Base-by-base conservation (phyloP, 2,888 invertebrate species). In the Tachina lurida region DNA sequence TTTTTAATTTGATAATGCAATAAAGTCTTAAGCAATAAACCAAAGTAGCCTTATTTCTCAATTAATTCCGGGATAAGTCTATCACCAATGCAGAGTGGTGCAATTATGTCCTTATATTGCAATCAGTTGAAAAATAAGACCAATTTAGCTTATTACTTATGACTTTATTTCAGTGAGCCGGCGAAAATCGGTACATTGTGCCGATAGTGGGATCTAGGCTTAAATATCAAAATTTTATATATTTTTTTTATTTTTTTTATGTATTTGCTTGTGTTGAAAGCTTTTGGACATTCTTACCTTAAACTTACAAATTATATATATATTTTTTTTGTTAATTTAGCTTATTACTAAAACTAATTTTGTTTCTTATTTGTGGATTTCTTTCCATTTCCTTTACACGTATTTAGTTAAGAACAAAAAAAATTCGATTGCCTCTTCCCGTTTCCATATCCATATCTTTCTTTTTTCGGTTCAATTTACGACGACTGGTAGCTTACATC, bases 401-500 rank as follows among this genome's bases (percentile, higher is more conserved):
- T n/a, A 68, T 10, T 22, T 22, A 71, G 45, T 58, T 41, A 54
- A 31, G 31, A 31, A 31, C 31, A 31, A 52, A 76, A 52, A 76
- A 80, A 84, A 84, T 76, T 77, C 74, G 82, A 86, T 83, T 86
- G 86, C 86, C 79, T 76, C 76, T 80, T 79, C 79, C 85, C 84
- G 15, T 77, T 67, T 62, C 58, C 7, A 22, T 49, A 70, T 54
- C 1, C 22, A 19, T 60, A 17, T 41, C 31, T 56, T 7, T 45
- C 12, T 8, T 45, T 49, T 1, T 52, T 1, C 13, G 45, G 12
- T 63, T 15, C 22, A 43, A 54, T 39, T 45, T 10, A 41, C n/a
- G 9, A 13, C 60, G 17, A 10, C 12, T 13, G 10, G n/a, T 9
- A 1, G 15, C 39, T 75, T 88, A 87, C 87, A 88, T 84, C 90